Base-by-base conservation (phyloP, 2,888 invertebrate genomes). In the Onchidella celtica region DNA sequence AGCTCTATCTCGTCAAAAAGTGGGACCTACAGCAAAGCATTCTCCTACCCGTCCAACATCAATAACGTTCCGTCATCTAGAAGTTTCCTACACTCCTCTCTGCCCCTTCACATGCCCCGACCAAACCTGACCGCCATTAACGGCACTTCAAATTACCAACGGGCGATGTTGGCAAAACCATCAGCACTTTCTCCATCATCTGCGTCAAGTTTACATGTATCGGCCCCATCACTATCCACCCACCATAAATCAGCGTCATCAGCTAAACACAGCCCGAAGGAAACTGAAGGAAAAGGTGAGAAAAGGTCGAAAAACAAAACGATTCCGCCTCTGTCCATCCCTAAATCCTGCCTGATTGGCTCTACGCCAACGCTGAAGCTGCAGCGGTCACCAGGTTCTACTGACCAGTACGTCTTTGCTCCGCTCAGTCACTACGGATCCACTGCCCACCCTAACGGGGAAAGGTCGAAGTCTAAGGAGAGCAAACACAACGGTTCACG, bases 291-390 rank as follows among this genome's bases (percentile, higher is more conserved):
- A 32, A 81, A 81, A 24, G 6, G n/a, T 27, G 68, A 63, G 17
- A 76, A 76, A 61, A 47, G 14, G 11, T 27, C n/a, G 27, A 76
- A 76, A 47, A 34, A 24, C 21, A 81, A 63, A 68, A 38, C 69
- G 11, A 76, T 81, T 24, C 81, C 81, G 11, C 81, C 81, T n/a
- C 55, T 81, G 34, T 38, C 81, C n/a, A 81, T 81, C 65, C 81
- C 81, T 9, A 81, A 81, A 32, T 76, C 81, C 6, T 59, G 75
- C 32, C 59, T 81, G 55, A 55, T 66, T 9, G 55, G 80, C 34
- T 68, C 81, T 21, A 76, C 81, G 17, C 66, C 81, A 24, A 76
- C 81, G 17, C 55, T 81, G 24, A 81, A 81, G 27, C 65, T 81
- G 11, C 81, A 81, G 47, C 34, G 81, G 24, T 81, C 81, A 4